These are phyloP conservation scores for Nothura maculosa DNA, from an alignment of 2,797 vertebrate species.

Conservation along the genomic window DNA sequence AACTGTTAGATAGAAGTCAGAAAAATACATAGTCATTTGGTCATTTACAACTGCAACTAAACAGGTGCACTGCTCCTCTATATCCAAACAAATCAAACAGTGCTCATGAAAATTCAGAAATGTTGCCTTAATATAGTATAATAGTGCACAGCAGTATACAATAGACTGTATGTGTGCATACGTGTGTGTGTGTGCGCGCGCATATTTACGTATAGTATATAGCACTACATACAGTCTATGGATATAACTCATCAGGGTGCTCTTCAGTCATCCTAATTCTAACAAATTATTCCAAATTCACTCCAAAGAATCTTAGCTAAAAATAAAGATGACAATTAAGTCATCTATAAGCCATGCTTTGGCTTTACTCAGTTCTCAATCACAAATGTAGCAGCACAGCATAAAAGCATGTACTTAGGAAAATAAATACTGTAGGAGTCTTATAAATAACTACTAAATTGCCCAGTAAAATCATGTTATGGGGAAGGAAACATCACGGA, in stretches of 20 bases:
- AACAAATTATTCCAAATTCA: background rate
- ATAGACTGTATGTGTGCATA: accelerated
- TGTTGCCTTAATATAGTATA: background rate
- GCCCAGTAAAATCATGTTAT: background rate
- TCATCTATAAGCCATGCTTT: background rate
- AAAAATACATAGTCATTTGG: background rate
- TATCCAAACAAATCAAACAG: background rate
- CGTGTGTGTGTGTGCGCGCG: background rate
- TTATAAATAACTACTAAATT: background rate
- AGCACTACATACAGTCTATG: background rate
- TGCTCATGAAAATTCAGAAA: background rate
- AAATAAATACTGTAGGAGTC: background rate
- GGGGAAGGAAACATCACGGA: background rate
- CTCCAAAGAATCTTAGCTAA: background rate
- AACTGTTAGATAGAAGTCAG: background rate
- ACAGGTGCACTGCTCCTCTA: background rate
- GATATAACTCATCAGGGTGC: background rate
- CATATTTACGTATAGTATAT: background rate
- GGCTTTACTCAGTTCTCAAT: background rate
- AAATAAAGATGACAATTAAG: background rate
- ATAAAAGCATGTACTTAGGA: background rate
- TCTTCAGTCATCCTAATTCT: background rate
- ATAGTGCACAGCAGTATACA: background rate
- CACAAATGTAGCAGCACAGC: background rate
- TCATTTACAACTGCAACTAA: background rate